Conservation (phyloP, 2,888 invertebrate species). For the Rhagonycha lutea region DNA sequence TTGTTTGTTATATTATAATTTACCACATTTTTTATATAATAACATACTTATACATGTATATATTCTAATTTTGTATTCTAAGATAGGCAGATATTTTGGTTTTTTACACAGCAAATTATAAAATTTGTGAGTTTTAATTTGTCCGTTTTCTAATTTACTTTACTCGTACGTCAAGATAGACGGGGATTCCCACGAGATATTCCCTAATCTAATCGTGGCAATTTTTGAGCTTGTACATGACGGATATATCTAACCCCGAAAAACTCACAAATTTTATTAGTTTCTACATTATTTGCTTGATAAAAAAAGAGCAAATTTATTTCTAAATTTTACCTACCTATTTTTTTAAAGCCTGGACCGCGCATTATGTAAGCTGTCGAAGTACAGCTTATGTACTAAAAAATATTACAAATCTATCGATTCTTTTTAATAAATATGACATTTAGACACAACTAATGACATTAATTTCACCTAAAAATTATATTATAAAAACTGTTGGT, state of each 20-base stretch:
- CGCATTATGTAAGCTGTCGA: slow-evolving; percentile 33
- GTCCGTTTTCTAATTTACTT: background rate
- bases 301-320: background rate
- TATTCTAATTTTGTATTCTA: background rate
- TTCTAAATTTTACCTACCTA: slow-evolving; percentile 1
- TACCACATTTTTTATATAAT: background rate
- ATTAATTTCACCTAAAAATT: slow-evolving; percentile 3
- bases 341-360: slow-evolving; percentile 40
- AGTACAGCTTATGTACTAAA: slow-evolving; percentile 33
- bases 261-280: background rate
- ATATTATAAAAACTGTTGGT: background rate
- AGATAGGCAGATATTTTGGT: background rate
- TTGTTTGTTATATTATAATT: background rate
- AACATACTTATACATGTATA: background rate
- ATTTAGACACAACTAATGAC: slow-evolving; percentile 24
- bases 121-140: background rate
- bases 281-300: background rate
- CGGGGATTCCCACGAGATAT: background rate
- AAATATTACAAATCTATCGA: slow-evolving; percentile 23
- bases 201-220: background rate
- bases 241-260: background rate
- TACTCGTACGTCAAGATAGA: background rate
- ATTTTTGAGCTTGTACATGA: background rate
- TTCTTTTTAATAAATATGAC: slow-evolving; percentile 10
- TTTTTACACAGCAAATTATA: background rate